These are phyloP conservation scores for Eulacestoma nigropectus DNA, from an alignment of 2,113 vertebrate genomes.

Conservation along the genomic window DNA sequence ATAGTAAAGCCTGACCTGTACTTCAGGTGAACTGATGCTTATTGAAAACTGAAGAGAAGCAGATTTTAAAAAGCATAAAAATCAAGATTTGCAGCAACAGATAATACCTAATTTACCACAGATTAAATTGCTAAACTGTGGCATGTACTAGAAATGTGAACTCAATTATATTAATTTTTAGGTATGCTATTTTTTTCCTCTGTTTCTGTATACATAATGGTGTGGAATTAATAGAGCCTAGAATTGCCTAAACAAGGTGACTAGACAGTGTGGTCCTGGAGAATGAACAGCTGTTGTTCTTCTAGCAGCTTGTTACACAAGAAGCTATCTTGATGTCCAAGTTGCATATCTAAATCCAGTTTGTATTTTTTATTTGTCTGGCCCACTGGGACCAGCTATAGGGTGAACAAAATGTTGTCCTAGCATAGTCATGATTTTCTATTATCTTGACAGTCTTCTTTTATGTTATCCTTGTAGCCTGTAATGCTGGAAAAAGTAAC, in stretches of 20 bases:
- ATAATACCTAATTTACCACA: not conserved
- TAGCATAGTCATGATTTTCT: not conserved
- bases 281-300: not conserved
- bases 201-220: not conserved
- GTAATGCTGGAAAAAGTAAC: not conserved
- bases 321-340: not conserved
- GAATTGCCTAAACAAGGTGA: not conserved
- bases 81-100: not conserved
- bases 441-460: not conserved
- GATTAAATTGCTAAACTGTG: not conserved
- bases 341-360: not conserved
- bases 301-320: not conserved
- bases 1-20: not conserved
- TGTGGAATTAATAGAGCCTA: not conserved
- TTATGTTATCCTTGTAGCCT: not conserved
- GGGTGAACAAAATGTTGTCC: not conserved
- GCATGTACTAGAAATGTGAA: not conserved
- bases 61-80: not conserved
- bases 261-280: not conserved
- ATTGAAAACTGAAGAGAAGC: not conserved
- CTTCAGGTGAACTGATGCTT: not conserved
- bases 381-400: not conserved
- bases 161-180: not conserved
- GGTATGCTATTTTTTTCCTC: not conserved
- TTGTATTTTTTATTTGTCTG: not conserved